Conservation (phyloP, 2,888 invertebrate species). For the Terebella lapidaria region DNA sequence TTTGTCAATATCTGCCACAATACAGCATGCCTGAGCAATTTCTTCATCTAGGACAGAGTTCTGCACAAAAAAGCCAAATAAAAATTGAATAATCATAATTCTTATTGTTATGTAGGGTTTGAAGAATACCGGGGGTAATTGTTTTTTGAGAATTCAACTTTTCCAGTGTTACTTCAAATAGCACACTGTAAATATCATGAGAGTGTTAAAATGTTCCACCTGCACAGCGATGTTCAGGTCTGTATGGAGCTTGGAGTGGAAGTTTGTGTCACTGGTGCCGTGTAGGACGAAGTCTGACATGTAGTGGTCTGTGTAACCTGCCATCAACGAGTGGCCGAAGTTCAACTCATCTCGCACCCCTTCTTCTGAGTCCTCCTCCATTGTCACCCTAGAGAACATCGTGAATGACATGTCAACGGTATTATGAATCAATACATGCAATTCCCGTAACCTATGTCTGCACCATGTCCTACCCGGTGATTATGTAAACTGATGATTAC, state of each 20-base stretch:
- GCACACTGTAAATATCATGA: too few relatives aligned
- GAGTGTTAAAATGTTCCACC: too few relatives aligned
- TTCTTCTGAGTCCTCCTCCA: background rate
- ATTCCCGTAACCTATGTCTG: too few relatives aligned
- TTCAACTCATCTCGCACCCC: conserved; percentile 23
- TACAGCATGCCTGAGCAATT: conserved; percentile 74
- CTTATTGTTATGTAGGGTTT: too few relatives aligned
- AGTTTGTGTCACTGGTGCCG: conserved; percentile 48
- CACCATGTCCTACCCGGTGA: too few relatives aligned
- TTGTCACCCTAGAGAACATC: conserved; percentile 2
- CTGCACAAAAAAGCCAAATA: conserved; percentile 26
- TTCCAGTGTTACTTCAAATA: too few relatives aligned
- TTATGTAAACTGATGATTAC: too few relatives aligned
- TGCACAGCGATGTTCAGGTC: conserved; percentile 46
- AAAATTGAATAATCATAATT: background rate
- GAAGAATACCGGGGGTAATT: too few relatives aligned
- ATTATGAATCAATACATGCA: too few relatives aligned
- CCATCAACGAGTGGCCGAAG: conserved; percentile 52
- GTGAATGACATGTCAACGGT: too few relatives aligned
- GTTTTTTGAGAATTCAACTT: too few relatives aligned
- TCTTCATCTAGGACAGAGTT: conserved; percentile 60
- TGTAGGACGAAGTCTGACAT: conserved; percentile 54
- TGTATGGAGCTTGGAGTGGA: conserved; percentile 36
- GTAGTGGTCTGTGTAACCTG: conserved; percentile 49
- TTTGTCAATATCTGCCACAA: conserved; percentile 73